Conservation (phyloP, 2,113 vertebrate species). For the Phyllostomus hastatus region DNA sequence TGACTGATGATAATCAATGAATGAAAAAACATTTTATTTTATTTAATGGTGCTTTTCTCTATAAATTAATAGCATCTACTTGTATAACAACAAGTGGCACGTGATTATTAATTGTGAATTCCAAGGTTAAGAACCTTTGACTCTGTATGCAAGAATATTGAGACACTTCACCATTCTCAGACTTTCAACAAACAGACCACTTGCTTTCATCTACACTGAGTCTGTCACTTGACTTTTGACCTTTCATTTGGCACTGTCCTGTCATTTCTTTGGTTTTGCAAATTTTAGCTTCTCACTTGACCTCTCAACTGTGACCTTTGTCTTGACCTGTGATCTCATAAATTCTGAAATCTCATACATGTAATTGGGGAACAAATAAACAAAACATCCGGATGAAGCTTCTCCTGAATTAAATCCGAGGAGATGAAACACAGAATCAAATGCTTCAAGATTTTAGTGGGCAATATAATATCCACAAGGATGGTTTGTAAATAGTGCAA, state of each 20-base stretch:
- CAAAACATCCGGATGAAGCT: slow-evolving; percentile 74
- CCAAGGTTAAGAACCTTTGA: slow-evolving; percentile 56
- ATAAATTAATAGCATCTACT: neutral
- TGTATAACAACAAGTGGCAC: slow-evolving; percentile 21
- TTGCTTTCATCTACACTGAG: slow-evolving; percentile 79
- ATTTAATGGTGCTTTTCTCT: neutral
- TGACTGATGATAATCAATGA: neutral
- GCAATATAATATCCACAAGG: neutral
- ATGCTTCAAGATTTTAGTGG: slow-evolving; percentile 15
- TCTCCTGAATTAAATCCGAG: slow-evolving; percentile 72
- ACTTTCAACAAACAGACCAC: slow-evolving; percentile 41
- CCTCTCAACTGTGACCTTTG: slow-evolving; percentile 83
- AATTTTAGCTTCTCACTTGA: slow-evolving; percentile 85
- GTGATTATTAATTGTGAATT: slow-evolving; percentile 46
- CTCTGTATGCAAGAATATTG: slow-evolving; percentile 57
- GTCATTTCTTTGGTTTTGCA: slow-evolving; percentile 83
- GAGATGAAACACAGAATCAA: slow-evolving; percentile 57
- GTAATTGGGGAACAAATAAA: slow-evolving; percentile 84
- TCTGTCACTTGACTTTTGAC: slow-evolving; percentile 85
- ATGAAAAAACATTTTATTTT: neutral
- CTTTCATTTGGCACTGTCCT: slow-evolving; percentile 85
- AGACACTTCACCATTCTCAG: slow-evolving; percentile 70
- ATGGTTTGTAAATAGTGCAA: neutral
- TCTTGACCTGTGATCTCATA: slow-evolving; percentile 84
- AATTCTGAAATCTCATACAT: slow-evolving; percentile 83